Evolutionary conservation across 2,888 invertebrate genomes (phyloP), one percentile per base, ranked within the genome.

Genomic region (Temnothorax ravouxi): DNA sequence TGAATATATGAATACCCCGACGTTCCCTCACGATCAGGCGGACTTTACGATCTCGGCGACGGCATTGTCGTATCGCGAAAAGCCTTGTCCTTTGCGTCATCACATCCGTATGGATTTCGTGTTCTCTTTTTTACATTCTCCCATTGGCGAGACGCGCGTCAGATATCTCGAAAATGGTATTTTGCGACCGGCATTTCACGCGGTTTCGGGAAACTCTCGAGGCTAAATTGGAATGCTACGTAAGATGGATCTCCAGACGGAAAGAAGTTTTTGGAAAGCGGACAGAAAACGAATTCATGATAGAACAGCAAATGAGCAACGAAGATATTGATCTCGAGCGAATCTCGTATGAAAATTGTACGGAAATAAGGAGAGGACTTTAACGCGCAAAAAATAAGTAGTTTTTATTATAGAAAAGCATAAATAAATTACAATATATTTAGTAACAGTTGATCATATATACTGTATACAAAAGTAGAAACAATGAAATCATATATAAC

Each of bases 1-100:
- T 87, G 90, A 86, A 88, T 90, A 84, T 61, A 85, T 72, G 90
- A 88, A 83, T 67, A 62, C 67, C 67, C 77, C 84, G 44, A 80
- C 77, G 84, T 84, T 54, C 64, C 64, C 81, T 25, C 8, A 11
- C 13, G 41, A 83, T n/a, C 71, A 71, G 34, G 83, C 82, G 72
- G 79, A 77, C 61, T 74, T 79, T 77, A 81, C 76, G 80, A 86
- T 85, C 75, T 84, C 62, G 66, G 34, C 81, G 56, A 67, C 25
- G 61, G 66, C 56, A 87, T 84, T 86, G 85, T 84, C 82, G 84
- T 87, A 77, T 80, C 61, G 79, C 25, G 64, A 47, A 71, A 76
- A 83, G 64, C 69, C 56, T 47, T 34, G 25, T 29, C 50, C 25
- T 54, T 38, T 44, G 25, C 47, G 38, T 59, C 21, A 50, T 67